Conservation (phyloP, 1,140 invertebrate genomes). For the Papilio glaucus region DNA sequence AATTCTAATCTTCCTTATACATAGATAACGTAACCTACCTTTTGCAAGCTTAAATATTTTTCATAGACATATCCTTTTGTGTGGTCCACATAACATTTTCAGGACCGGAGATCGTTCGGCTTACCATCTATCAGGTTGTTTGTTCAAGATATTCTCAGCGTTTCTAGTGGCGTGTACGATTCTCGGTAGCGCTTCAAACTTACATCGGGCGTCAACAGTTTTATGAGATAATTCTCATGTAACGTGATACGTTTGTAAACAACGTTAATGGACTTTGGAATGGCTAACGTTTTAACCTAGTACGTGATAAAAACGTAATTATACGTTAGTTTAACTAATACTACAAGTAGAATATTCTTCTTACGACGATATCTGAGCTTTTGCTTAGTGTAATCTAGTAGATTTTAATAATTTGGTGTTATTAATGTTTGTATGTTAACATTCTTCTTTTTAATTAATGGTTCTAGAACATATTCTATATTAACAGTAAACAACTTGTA, state of each 20-base stretch:
- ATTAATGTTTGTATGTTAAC: too few relatives aligned
- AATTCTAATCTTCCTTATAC: not conserved
- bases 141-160: not conserved
- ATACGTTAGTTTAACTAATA: too few relatives aligned
- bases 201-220: slow-evolving; percentile 13
- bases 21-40: not conserved
- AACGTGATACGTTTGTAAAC: not conserved
- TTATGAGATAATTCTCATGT: not conserved
- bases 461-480: too few relatives aligned
- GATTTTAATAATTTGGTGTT: too few relatives aligned
- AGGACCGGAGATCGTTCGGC: not conserved
- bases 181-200: slow-evolving; percentile 24
- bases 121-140: not conserved
- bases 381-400: too few relatives aligned
- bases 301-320: not conserved
- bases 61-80: not conserved
- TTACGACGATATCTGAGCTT: too few relatives aligned
- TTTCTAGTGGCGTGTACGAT: not conserved
- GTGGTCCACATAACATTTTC: not conserved
- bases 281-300: not conserved
- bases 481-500: not conserved
- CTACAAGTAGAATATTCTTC: too few relatives aligned
- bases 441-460: too few relatives aligned
- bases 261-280: not conserved
- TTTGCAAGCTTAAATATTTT: not conserved